Conservation (phyloP, 2,888 invertebrate species). For the Crioceris asparagi region DNA sequence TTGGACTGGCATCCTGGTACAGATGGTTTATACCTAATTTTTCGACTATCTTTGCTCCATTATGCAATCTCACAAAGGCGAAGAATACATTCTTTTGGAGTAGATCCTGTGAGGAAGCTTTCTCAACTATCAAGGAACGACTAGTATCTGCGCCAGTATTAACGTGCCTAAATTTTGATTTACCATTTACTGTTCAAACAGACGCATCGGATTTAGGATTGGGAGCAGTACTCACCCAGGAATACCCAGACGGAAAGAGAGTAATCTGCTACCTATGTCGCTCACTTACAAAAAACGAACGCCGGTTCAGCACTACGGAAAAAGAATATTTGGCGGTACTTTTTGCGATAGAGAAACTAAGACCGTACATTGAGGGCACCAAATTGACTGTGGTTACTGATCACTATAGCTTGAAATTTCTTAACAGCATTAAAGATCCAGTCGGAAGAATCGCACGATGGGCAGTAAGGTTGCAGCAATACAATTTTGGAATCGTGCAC, state of each 20-base stretch:
- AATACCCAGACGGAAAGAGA: constrained; percentile 3
- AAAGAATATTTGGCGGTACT: constrained; percentile 1
- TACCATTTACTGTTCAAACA: too few species aligned
- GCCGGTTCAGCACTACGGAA: background rate
- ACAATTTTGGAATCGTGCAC: constrained; percentile 13
- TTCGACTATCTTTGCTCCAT: constrained; percentile 12
- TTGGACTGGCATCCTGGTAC: constrained; percentile 18
- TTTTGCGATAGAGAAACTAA: constrained; percentile 3
- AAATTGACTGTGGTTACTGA: constrained; percentile 6
- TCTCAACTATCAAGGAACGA: constrained; percentile 8
- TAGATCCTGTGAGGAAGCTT: constrained; percentile 9
- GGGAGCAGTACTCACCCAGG: background rate
- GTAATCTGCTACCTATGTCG: constrained; percentile 3
- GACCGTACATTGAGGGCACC: constrained; percentile 1
- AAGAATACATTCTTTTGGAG: constrained; percentile 11
- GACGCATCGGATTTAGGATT: too few species aligned
- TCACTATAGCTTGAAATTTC: constrained; percentile 1
- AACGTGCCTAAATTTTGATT: too few species aligned
- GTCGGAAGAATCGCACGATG: constrained; percentile 14
- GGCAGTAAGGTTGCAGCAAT: too few species aligned
- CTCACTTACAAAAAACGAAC: background rate
- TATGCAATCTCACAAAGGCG: constrained; percentile 12
- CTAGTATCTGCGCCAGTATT: constrained; percentile 7
- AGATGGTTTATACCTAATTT: constrained; percentile 18
- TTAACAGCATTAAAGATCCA: constrained; percentile 7